These are phyloP conservation scores for Lophius americanus DNA, from an alignment of 2,797 vertebrate species.

Conservation along the genomic window DNA sequence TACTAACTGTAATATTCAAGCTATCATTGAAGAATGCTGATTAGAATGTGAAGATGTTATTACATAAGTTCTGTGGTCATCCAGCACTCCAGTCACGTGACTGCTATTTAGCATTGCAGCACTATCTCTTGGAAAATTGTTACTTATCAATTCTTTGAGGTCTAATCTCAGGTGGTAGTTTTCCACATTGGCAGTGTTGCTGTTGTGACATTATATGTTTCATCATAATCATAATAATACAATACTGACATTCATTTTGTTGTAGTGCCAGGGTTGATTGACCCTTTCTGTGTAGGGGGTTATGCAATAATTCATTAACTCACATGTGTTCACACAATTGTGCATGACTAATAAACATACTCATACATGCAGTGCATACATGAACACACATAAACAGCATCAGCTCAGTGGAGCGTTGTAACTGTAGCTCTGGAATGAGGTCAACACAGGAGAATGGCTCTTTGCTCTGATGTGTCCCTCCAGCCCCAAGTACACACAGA, in stretches of 20 bases:
- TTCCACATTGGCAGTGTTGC: neutral
- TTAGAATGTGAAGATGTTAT: neutral
- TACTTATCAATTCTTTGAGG: neutral
- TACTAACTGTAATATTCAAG: constrained; percentile 8
- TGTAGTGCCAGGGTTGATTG: constrained; percentile 42
- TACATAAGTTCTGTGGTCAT: constrained; percentile 3
- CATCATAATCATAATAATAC: constrained; percentile 14
- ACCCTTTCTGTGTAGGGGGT: constrained; percentile 19
- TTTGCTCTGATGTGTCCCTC: constrained; percentile 60
- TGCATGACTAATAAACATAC: constrained; percentile 32
- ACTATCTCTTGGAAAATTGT: no score
- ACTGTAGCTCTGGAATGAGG: constrained; percentile 70
- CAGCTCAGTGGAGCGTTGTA: constrained; percentile 60
- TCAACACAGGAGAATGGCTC: constrained; percentile 63
- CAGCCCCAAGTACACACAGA: constrained; percentile 49
- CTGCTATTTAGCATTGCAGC: no score
- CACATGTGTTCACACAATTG: constrained; percentile 35
- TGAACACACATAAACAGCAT: constrained; percentile 41
- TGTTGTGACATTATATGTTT: constrained; percentile 15
- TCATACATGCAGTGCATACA: constrained; percentile 19
- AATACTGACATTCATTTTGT: constrained; percentile 4
- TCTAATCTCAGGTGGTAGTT: constrained; percentile 41
- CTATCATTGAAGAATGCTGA: neutral
- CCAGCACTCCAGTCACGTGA: neutral
- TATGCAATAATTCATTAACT: constrained; percentile 17